phyloP scores from a whole-genome alignment of 2,113 vertebrate genomes.

The Brienomyrus longianalis region DNA sequence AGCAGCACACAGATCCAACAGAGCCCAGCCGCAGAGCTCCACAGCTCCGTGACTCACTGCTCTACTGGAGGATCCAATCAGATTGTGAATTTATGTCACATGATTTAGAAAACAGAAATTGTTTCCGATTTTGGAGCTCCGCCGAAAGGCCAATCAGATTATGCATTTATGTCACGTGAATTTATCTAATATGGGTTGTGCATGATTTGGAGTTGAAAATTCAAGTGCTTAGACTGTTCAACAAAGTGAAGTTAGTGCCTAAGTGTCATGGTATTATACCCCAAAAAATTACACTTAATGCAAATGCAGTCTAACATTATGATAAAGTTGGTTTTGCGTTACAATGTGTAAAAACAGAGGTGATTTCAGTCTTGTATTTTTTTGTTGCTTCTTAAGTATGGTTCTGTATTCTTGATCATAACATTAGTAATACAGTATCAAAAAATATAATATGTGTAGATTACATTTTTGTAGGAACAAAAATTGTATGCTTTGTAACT shows the following conservation, averaged over 20 bases:
- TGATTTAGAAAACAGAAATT: not conserved
- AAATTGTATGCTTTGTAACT: not conserved
- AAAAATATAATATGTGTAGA: not conserved
- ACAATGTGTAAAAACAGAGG: not conserved
- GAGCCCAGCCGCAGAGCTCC: not conserved
- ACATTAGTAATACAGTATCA: not conserved
- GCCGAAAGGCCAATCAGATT: not conserved
- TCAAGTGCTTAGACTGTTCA: not conserved
- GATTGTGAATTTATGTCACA: not conserved
- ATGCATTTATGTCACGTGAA: not conserved
- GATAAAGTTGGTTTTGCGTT: not conserved
- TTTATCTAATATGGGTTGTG: not conserved
- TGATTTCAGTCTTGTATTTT: not conserved
- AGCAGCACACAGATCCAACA: not conserved
- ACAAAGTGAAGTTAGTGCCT: not conserved
- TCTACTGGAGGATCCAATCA: not conserved
- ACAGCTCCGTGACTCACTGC: not conserved
- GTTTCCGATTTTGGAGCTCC: not conserved
- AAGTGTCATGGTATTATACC: not conserved
- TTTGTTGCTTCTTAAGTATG: not conserved
- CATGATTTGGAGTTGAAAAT: not conserved
- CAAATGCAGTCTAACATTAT: not conserved
- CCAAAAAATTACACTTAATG: not conserved
- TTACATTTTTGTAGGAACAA: not conserved
- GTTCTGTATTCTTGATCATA: not conserved